Base-by-base conservation (phyloP, 2,888 invertebrate species). In the Labia minor region DNA sequence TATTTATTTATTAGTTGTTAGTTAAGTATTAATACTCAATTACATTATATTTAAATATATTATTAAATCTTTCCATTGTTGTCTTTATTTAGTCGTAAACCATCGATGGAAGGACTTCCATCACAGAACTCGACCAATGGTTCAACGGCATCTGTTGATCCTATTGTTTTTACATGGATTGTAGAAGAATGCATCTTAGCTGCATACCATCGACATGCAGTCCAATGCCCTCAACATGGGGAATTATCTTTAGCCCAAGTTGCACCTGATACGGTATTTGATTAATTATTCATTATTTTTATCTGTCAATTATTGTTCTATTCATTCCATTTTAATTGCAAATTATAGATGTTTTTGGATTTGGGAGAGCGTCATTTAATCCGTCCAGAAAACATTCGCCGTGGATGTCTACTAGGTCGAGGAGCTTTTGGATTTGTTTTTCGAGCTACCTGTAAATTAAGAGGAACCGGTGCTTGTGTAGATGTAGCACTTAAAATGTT, bases 381-480 rank as follows among this genome's bases (percentile, higher is more conserved):
- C 14, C 86, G 88, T 71, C 86, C 90, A 69, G 91, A 92, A 69
- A 87, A 89, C 72, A 85, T 99, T 1, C 85, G 87, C 62, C 83
- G 90, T 68, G 88, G 87, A 0, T 82, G 85, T 0, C 78, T 92
- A 65, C 81, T 95, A 37, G 98, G 98, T 0, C 86, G 96, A n/a
- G 99, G 99, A 1, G 96, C 97, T 0, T 99, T 98, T 81, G 98
- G 98, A 1, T 95, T 97, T 73, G 99, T 99, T 8, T 94, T 95
- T 76, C 85, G 88, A 73, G 94, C 90, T 0, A 75, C 76, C 4
- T 75, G 78, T 65, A 85, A 85, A 70, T 76, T 83, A 63, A 79
- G 84, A 62, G 72, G 73, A 10, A 79, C 82, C 1, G 81, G 83
- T 65, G 77, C 79, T 1, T 81, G 82, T 67, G 81, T 84, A 19